Evolutionary conservation across 2,888 invertebrate genomes (phyloP), one percentile per base, ranked within the genome.

Genomic region (Psylliodes chrysocephalus): DNA sequence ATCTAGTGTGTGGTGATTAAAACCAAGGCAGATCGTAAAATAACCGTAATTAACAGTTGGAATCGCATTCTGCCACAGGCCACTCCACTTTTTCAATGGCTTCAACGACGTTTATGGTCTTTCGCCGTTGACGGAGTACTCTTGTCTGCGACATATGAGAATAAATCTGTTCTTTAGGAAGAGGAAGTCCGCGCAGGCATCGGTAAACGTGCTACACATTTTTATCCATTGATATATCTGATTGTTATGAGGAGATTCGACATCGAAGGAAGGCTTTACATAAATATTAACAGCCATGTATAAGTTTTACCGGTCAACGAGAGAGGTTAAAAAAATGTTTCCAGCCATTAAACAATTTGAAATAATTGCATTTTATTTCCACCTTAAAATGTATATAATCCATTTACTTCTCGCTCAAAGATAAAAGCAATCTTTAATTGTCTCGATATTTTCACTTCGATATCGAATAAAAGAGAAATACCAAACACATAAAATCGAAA

Each of bases 141-240:
- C 62, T 60, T 66, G 67, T 67, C 64, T 47, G 63, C 54, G 64
- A 59, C 63, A 68, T 49, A 28, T 15, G 17, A 51, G 49, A 65
- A 68, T 70, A 66, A 70, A 68, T 70, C 64, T 63, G 63, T 60
- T 59, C 51, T 70, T 70, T 68, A 70, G 68, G 70, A 70, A 70
- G 68, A 70, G 70, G 70, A 70, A 70, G 70, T 64, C 33, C 12
- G 18, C 12, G 6, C 10, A 44, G 3, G 10, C 57, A 49, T 22
- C 15, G 33, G 5, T 6, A 49, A 47, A 57, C 40, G 59, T 40
- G 59, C 25, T 51, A 49, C 40, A 59, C 59, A 59, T 59, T 49
- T 25, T 22, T 57, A 57, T 30, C 10, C 30, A 30, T 30, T 30
- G 30, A 30, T 30, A 8, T 30, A 22, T 22, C 6, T 22, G 22